Evolutionary conservation across 2,888 invertebrate species (phyloP).

Genomic region (Ormyrus thymus): DNA sequence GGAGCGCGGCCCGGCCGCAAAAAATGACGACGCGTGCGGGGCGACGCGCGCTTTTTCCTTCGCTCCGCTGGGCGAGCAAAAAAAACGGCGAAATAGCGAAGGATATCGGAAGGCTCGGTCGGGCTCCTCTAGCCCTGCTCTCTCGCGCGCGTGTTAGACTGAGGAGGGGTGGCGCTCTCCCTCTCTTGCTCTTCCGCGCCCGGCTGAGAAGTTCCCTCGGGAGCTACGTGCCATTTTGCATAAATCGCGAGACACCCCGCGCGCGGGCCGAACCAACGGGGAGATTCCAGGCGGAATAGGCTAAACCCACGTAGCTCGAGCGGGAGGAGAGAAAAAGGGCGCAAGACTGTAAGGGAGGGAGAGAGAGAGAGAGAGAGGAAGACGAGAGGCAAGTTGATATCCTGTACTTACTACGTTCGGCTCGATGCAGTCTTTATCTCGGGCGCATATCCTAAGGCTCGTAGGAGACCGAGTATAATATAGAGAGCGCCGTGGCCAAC

Average conservation of each 20-base stretch:
- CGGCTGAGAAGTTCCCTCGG: slow-evolving; percentile 69
- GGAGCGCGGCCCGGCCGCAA: no score
- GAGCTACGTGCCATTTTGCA: slow-evolving; percentile 74
- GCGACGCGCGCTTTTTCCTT: no score
- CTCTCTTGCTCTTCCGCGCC: slow-evolving; percentile 70
- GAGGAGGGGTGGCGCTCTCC: slow-evolving; percentile 63
- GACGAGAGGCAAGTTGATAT: slow-evolving; percentile 62
- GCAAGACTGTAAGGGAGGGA: slow-evolving; percentile 32
- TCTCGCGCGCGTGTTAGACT: slow-evolving; percentile 68
- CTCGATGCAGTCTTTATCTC: slow-evolving; percentile 55
- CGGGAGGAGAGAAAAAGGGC: slow-evolving; percentile 5
- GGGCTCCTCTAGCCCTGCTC: not conserved
- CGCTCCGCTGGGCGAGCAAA: no score
- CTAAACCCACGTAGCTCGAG: slow-evolving; percentile 60
- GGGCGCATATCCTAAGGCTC: slow-evolving; percentile 31
- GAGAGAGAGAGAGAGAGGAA: slow-evolving; percentile 40
- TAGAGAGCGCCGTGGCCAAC: not conserved
- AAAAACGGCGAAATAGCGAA: slow-evolving; percentile 43
- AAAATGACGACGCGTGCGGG: no score
- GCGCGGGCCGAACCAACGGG: slow-evolving; percentile 66
- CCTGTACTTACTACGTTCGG: slow-evolving; percentile 55
- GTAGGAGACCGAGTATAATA: not conserved
- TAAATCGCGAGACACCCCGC: slow-evolving; percentile 74
- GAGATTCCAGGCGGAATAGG: slow-evolving; percentile 69
- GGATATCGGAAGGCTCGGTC: not conserved